Evolutionary conservation across 2,797 vertebrate genomes (phyloP).

Genomic region (Notoglanidium macrostoma): DNA sequence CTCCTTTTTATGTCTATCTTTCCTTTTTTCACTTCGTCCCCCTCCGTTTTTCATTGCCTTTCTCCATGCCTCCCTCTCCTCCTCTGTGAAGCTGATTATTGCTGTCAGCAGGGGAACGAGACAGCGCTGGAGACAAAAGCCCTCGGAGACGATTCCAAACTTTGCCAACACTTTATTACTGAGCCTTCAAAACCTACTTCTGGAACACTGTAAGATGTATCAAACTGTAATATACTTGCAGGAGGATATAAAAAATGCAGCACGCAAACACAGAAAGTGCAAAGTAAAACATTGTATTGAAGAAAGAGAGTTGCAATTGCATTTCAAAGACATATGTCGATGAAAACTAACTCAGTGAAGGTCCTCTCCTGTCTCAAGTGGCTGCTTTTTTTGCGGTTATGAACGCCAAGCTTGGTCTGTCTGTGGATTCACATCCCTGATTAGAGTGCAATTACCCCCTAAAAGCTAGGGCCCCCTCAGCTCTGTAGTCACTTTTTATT

Average conservation of each 20-base stretch:
- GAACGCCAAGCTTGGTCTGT: constrained; percentile 42
- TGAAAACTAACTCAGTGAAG: constrained; percentile 14
- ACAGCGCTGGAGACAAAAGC: constrained; percentile 27
- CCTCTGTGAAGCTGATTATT: constrained; percentile 52
- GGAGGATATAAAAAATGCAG: constrained; percentile 29
- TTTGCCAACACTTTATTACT: constrained; percentile 44
- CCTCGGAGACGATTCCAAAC: constrained; percentile 34
- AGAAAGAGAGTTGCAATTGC: constrained; percentile 15
- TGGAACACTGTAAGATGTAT: constrained; percentile 11
- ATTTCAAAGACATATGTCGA: constrained; percentile 16
- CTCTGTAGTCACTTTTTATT: constrained; percentile 24
- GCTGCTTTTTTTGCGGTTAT: constrained; percentile 43
- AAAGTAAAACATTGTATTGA: constrained; percentile 30
- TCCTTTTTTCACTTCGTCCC: constrained; percentile 10
- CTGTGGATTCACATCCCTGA: constrained; percentile 44
- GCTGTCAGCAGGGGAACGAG: constrained; percentile 39
- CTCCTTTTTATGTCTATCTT: constrained; percentile 30
- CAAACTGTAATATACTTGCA: constrained; percentile 27
- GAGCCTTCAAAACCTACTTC: constrained; percentile 23
- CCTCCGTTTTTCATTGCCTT: constrained; percentile 14
- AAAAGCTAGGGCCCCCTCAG: constrained; percentile 17
- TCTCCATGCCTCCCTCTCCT: constrained; percentile 39
- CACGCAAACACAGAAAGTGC: constrained; percentile 26
- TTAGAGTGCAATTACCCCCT: constrained; percentile 40
- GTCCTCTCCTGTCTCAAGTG: constrained; percentile 38